Evolutionary conservation across 2,113 vertebrate genomes (phyloP), one percentile per base, ranked within the genome.

Genomic region (Tiliqua scincoides): DNA sequence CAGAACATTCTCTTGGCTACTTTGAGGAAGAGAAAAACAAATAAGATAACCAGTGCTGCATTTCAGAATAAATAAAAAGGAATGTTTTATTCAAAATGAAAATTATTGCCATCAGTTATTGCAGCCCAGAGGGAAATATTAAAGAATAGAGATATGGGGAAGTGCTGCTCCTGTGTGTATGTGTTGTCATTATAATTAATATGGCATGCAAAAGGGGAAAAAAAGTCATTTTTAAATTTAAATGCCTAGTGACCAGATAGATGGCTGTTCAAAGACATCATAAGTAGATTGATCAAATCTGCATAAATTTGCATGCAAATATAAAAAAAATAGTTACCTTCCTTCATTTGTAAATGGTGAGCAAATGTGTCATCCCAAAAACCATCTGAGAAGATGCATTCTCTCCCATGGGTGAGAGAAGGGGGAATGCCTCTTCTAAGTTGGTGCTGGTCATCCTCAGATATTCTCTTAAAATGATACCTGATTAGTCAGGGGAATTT

Each of bases 1-100:
- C 91, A 40, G 43, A 61, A 25, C 2, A 54, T 68, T 91, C 57
- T 85, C 79, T 84, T 71, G 84, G 77, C 90, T 84, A 73, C 74
- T 89, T 87, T 93, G 89, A 70, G 84, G 85, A 10, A 83, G 59
- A 37, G 6, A 18, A 21, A 86, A 6, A 82, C 30, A 80, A 80
- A 67, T 48, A n/a, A 81, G 18, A 37, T 35, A 81, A 27, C 6
- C 37, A 20, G 62, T 20, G 6, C 27, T 80, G 30, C 20, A 57
- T 32, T 77, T 32, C 20, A 77, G 8, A 48, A 48, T 48, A 48
- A 48, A 48, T 48, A 48, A 48, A 48, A 48, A 48, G 43, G 8
- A 48, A 48, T 48, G 43, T 48, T 48, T 48, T 4, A 48, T 48
- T 48, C 43, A 48, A 48, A 48, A 48, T 48, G 4, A 8, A 48